Conservation (phyloP, 2,113 vertebrate genomes). For the Pluvianellus socialis region DNA sequence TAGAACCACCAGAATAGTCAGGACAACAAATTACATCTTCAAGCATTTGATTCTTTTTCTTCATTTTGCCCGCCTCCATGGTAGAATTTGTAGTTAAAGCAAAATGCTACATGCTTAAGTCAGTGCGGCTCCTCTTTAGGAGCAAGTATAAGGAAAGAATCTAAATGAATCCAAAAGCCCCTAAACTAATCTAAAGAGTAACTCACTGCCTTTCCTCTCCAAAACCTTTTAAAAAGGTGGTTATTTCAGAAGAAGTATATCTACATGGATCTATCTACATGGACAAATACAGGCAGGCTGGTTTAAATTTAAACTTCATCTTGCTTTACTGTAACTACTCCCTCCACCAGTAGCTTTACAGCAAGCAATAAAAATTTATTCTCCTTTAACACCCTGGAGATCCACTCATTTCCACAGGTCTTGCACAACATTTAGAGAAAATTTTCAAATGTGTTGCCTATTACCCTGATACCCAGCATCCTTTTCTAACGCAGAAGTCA, state of each 20-base stretch:
- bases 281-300: neutral
- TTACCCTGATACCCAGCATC: neutral
- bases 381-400: neutral
- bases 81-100: neutral
- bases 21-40: neutral
- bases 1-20: neutral
- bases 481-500: neutral
- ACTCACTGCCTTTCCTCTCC: neutral
- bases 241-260: neutral
- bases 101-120: neutral
- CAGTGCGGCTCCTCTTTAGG: neutral
- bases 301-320: neutral
- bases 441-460: neutral
- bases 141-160: neutral
- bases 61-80: neutral
- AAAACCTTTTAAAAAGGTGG: neutral
- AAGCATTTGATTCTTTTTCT: neutral
- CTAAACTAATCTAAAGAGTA: neutral
- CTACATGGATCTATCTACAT: neutral
- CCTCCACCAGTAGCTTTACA: neutral
- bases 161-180: neutral
- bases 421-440: neutral
- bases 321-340: neutral
- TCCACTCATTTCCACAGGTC: neutral
- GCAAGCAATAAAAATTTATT: neutral